A percentile compares a stretch with the other conserved stretches of the same genome.
Conservation (phyloP, 1,140 invertebrate species). For the Dryas iulia region DNA sequence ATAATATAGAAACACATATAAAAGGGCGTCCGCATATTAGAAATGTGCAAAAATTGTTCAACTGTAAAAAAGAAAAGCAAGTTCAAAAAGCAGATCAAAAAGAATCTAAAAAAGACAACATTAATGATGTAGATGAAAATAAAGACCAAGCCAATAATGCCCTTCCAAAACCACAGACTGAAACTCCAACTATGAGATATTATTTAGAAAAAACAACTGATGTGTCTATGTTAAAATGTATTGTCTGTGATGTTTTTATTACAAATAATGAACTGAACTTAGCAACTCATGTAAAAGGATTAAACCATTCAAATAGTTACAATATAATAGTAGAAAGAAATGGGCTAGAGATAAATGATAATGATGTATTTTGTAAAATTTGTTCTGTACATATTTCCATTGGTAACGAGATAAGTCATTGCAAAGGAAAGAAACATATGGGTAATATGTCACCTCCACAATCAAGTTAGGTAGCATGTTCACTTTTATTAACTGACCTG, state of each 20-base stretch:
- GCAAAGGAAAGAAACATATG: conserved; percentile 1
- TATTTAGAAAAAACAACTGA: background rate
- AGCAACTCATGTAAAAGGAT: background rate
- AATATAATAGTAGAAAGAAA: background rate
- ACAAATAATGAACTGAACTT: background rate
- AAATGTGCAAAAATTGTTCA: background rate
- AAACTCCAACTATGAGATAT: background rate
- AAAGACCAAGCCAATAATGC: background rate
- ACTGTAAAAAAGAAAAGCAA: background rate
- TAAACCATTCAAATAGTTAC: background rate
- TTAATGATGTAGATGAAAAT: background rate
- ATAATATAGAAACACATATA: background rate
- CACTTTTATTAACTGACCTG: too few relatives aligned
- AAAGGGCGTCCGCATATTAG: background rate
- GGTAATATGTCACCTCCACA: background rate
- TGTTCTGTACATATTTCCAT: background rate
- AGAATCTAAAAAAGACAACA: background rate
- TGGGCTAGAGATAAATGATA: background rate
- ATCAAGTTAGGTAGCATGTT: too few relatives aligned
- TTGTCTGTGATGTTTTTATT: background rate
- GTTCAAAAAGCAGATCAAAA: background rate
- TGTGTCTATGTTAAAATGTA: background rate
- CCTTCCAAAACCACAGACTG: background rate
- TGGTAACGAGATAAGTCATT: background rate
- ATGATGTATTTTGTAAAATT: background rate